phyloP scores from a whole-genome alignment of 2,888 invertebrate species.

The Drosophila putrida region DNA sequence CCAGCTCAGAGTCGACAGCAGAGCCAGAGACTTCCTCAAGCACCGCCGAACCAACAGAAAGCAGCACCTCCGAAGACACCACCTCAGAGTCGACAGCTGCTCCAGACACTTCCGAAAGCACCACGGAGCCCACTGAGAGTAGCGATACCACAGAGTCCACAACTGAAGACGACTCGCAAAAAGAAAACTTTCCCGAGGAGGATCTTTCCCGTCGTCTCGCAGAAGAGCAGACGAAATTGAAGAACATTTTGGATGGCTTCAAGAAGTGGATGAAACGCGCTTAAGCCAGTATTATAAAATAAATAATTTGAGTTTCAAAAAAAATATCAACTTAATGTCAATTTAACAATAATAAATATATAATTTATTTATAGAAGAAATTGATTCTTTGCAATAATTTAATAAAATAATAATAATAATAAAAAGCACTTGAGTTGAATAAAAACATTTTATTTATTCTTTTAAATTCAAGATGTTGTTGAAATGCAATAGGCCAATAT shows the following conservation, averaged over 20 bases:
- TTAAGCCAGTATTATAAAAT: conserved; percentile 24
- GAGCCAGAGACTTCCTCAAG: not conserved
- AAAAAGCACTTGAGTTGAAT: conserved; percentile 12
- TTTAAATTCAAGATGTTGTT: not conserved
- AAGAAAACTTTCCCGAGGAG: conserved; percentile 45
- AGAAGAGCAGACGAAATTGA: conserved; percentile 21
- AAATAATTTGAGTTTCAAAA: conserved; percentile 6
- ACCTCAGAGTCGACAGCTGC: not conserved
- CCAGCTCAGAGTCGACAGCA: not conserved
- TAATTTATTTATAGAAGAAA: conserved; percentile 22
- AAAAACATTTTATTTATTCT: too few relatives aligned
- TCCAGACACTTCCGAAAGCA: too few relatives aligned
- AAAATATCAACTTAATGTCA: conserved; percentile 2
- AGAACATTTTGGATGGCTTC: conserved; percentile 25
- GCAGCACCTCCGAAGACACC: not conserved
- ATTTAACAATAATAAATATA: conserved; percentile 19
- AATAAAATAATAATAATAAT: conserved; percentile 29
- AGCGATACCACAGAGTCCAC: conserved; percentile 7
- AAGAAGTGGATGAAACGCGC: conserved; percentile 34
- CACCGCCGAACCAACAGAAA: not conserved
- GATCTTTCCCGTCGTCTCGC: conserved; percentile 29
- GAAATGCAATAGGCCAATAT: too few relatives aligned
- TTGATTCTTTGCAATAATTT: conserved; percentile 19
- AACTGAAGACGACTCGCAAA: not conserved
- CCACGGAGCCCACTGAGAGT: too few relatives aligned